Percentiles rank a stretch among this genome's conserved stretches.
Conservation (phyloP, 2,888 invertebrate species). For the Idaea straminata region DNA sequence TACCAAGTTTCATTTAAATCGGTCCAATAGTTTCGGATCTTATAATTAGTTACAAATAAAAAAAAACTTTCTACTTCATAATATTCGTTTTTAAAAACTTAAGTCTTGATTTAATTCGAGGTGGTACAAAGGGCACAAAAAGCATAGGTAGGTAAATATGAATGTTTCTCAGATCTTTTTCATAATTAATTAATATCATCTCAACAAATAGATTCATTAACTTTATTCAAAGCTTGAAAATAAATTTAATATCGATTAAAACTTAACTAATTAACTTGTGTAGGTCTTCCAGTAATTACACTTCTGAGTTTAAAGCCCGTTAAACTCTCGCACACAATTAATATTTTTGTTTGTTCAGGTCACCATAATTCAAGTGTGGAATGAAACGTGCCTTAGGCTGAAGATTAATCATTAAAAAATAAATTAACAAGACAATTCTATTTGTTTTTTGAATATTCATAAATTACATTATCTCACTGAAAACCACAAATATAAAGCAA, state of each 20-base stretch:
- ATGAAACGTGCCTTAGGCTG: conserved; percentile 25
- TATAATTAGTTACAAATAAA: too few relatives aligned
- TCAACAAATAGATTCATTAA: background rate
- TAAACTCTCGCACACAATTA: conserved; percentile 45
- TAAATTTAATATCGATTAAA: conserved; percentile 32
- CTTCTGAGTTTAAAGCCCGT: conserved; percentile 7
- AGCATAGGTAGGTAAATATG: too few relatives aligned
- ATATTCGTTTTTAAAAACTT: too few relatives aligned
- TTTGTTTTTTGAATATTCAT: background rate
- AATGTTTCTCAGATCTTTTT: background rate
- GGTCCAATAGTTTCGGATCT: too few relatives aligned
- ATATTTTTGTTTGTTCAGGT: conserved; percentile 69
- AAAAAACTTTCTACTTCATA: too few relatives aligned
- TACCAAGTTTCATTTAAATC: too few relatives aligned
- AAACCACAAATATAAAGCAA: too few relatives aligned
- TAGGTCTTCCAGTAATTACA: conserved; percentile 27
- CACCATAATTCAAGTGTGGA: conserved; percentile 45
- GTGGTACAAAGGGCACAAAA: too few relatives aligned
- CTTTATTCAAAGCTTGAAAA: conserved; percentile 27
- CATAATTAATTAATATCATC: conserved; percentile 19
- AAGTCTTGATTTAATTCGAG: too few relatives aligned
- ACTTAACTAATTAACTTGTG: conserved; percentile 23
- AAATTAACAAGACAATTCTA: conserved; percentile 10
- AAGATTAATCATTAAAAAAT: conserved; percentile 12
- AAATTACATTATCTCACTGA: too few relatives aligned